These are phyloP conservation scores for Chinchilla lanigera DNA, from an alignment of 2,113 vertebrate species.

Conservation along the genomic window DNA sequence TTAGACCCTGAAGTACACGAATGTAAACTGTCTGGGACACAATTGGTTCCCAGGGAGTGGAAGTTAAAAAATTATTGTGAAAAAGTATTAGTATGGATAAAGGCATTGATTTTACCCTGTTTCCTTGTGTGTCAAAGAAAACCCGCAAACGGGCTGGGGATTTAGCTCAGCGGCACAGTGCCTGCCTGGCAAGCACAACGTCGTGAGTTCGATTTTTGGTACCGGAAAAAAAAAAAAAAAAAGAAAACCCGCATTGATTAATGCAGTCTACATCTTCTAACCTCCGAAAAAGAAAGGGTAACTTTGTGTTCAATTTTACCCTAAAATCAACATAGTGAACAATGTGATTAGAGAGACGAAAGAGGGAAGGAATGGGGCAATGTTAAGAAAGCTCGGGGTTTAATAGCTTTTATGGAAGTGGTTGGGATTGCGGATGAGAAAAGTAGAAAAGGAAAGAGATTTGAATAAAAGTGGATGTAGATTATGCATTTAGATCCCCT, in stretches of 20 bases:
- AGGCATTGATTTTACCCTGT: neutral
- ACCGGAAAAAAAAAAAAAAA: too few relatives aligned
- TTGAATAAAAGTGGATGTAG: neutral
- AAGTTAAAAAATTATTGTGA: neutral
- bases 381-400: neutral
- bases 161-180: too few relatives aligned
- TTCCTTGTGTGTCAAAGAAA: conserved; percentile 14
- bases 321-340: neutral
- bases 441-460: neutral
- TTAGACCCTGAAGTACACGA: neutral
- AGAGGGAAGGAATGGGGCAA: neutral
- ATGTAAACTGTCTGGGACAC: neutral
- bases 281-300: neutral
- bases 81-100: neutral
- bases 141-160: too few relatives aligned
- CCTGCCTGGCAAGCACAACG: too few relatives aligned
- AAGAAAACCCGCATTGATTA: neutral
- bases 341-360: neutral
- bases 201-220: too few relatives aligned
- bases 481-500: neutral
- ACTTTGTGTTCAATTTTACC: neutral
- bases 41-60: neutral
- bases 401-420: fast-evolving
- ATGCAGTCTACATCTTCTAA: neutral
- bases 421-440: neutral